phyloP scores from a whole-genome alignment of 1,140 invertebrate species.

The Drosophila saltans region DNA sequence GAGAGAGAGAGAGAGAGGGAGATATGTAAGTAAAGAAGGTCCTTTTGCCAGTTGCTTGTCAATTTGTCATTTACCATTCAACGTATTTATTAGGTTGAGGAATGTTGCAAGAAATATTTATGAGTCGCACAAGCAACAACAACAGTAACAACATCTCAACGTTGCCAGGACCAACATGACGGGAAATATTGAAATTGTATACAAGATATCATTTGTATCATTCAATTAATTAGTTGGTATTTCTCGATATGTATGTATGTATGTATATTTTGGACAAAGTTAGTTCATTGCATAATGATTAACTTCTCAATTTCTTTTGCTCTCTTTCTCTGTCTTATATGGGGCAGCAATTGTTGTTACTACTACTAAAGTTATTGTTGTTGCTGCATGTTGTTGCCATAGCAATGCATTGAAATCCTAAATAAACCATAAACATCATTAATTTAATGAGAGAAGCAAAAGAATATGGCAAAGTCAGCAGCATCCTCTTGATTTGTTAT shows the following conservation, averaged over 20 bases:
- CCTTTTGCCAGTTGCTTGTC: slow-evolving; percentile 11
- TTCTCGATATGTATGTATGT: neutral
- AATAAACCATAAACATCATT: slow-evolving; percentile 13
- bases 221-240: slow-evolving; percentile 4
- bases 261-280: neutral
- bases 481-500: slow-evolving; percentile 6
- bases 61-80: slow-evolving; percentile 47
- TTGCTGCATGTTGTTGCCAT: neutral
- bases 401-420: slow-evolving; percentile 7
- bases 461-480: neutral
- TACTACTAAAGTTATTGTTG: neutral
- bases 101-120: slow-evolving; percentile 4
- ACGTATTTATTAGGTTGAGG: slow-evolving; percentile 45
- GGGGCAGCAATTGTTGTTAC: neutral
- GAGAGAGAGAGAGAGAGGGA: neutral
- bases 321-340: too few species aligned
- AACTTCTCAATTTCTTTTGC: slow-evolving; percentile 5
- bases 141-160: neutral
- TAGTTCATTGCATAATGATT: slow-evolving; percentile 1
- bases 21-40: neutral
- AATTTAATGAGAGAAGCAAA: slow-evolving; percentile 5
- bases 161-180: neutral
- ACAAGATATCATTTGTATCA: neutral
- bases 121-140: neutral
- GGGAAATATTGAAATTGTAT: slow-evolving; percentile 1